These are phyloP conservation scores for Steinernema feltiae DNA, from an alignment of 1,140 invertebrate genomes.

Conservation along the genomic window DNA sequence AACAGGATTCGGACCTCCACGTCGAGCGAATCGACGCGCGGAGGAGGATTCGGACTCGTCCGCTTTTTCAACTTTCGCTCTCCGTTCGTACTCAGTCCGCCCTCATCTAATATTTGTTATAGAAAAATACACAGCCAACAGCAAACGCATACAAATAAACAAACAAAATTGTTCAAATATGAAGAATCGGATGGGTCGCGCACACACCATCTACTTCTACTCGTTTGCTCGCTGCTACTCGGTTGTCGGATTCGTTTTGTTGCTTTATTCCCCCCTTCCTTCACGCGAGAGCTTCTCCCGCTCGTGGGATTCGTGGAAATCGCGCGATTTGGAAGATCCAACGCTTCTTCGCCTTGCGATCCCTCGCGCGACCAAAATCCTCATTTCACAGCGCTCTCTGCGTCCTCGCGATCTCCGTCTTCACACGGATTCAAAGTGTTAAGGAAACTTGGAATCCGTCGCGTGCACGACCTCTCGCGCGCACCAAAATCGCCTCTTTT, in stretches of 20 bases:
- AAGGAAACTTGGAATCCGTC: background rate
- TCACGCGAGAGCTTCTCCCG: background rate
- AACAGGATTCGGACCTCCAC: no score
- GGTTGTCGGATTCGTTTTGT: background rate
- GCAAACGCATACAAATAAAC: constrained; percentile 7
- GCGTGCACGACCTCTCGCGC: background rate
- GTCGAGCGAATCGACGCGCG: no score
- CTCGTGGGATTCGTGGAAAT: background rate
- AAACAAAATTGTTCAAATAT: constrained; percentile 14
- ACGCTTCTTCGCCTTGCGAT: no score
- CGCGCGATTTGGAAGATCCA: background rate
- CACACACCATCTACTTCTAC: constrained; percentile 15
- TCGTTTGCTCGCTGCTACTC: constrained; percentile 10
- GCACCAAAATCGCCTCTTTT: background rate
- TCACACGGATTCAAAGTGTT: constrained; percentile 6
- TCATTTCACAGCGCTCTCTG: background rate
- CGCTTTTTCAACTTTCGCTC: background rate
- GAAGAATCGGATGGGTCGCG: constrained; percentile 11
- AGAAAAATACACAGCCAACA: constrained; percentile 5
- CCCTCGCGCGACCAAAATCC: no score
- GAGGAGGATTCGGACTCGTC: no score
- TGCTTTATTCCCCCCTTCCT: background rate
- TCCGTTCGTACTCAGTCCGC: background rate
- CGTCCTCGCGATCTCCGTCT: no score
- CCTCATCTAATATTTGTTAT: constrained; percentile 10